Base-by-base conservation (phyloP, 2,888 invertebrate species). In the Brachyopa scutellaris region DNA sequence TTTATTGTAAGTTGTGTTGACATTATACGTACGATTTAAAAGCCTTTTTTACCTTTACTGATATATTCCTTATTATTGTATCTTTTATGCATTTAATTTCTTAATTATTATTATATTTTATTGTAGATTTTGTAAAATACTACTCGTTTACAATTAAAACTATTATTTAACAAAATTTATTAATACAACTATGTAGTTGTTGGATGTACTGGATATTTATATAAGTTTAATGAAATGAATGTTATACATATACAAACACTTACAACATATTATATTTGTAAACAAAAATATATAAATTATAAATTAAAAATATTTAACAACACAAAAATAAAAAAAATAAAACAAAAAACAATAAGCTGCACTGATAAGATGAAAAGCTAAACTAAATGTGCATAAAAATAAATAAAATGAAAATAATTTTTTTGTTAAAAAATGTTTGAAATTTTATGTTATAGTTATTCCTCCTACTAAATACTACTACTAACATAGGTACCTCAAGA, bases 141-240 rank as follows among this genome's bases (percentile, higher is more conserved):
- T 23, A 31, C 47, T 53, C 3, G 2, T 38, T 78, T 38, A 31
- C 21, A 19, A 11, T 15, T 36, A 19, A 29, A 36, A 17, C 36
- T 26, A 13, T 29, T 36, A 51, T 21, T 26, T 51, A 61, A 47
- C 45, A 62, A 42, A 40, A 49, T 13, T 45, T 69, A 23, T 33
- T 49, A 29, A 74, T 26, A 80, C 31, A 62, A 40, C 4, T 26
- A 26, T 26, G 6, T 17, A 26, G 3, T 80, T 6, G 57, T 80
- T 74, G 49, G 26, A 74, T 42, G 62, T 74, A 69, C 42, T 76
- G 76, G 62, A 70, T 76, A 69, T 80, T 76, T 76, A 62, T 67
- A 42, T 55, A 73, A 51, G 42, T 73, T 73, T 51, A 61, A 53
- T 38, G 13, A 62, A 55, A 13, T 64, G 15, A 62, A 49, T 23